Percentiles rank a stretch among this genome's conserved stretches.
These are phyloP conservation scores for Apocheima hispidaria DNA, from an alignment of 2,888 invertebrate species.

Conservation along the genomic window DNA sequence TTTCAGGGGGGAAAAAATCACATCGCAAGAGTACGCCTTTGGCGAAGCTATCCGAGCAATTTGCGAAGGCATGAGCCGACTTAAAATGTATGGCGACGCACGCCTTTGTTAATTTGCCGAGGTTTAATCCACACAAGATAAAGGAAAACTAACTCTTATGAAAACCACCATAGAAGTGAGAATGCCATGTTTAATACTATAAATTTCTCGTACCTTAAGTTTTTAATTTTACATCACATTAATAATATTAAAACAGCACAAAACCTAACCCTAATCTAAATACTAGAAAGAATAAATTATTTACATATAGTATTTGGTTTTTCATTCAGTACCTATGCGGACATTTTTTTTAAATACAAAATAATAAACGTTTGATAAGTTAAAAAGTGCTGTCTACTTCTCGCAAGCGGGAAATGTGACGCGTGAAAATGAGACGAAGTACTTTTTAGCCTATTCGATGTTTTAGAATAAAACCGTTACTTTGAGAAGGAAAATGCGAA, in stretches of 20 bases:
- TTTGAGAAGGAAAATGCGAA: too few species aligned
- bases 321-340: conserved; percentile 37
- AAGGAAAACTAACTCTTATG: background rate
- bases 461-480: too few species aligned
- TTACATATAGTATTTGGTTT: conserved; percentile 48
- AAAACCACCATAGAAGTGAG: background rate
- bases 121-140: background rate
- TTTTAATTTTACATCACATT: conserved; percentile 49
- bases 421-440: background rate
- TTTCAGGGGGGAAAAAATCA: too few species aligned
- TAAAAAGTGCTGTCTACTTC: background rate
- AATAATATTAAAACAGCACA: conserved; percentile 53
- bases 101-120: too few species aligned
- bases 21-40: too few species aligned
- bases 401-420: background rate
- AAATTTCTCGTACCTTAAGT: background rate
- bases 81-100: too few species aligned
- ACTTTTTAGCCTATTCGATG: too few species aligned
- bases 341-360: conserved; percentile 18
- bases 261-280: conserved; percentile 35
- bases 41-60: too few species aligned
- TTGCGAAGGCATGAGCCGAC: too few species aligned
- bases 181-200: conserved; percentile 3
- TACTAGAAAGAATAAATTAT: conserved; percentile 39
- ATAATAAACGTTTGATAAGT: background rate